Base-by-base conservation (phyloP, 2,888 invertebrate species). In the Sabatieria punctata region DNA sequence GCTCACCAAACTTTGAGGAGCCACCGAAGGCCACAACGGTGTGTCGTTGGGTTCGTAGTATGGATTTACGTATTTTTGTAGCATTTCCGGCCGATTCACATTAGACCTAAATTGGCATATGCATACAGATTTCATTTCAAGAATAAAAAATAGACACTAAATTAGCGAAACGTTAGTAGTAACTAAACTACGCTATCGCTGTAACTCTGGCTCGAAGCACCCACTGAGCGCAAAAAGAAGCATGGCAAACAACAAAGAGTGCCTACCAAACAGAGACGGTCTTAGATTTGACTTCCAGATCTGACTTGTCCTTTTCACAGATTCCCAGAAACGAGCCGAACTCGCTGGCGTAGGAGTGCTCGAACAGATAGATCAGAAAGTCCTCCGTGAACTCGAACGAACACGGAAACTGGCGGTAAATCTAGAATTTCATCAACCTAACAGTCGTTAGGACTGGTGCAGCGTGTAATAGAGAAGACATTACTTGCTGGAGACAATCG, bases 11-110 rank as follows among this genome's bases (percentile, higher is more conserved):
- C 86, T 89, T 67, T 93, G 85, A 6, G 95, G 91, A 2, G 93
- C 91, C 1, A 97, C 89, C 4, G 89, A 89, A 0, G 97, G 97
- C 95, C 95, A 97, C 58, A 95, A 82, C 2, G 89, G 83, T 51
- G 74, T 73, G 23, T 79, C 78, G 67, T 93, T 89, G 19, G 93
- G 93, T 57, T 93, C 89, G 66, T 97, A 97, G 52, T 93, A 69
- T 0, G 89, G 85, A 73, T 93, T 95, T 61, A 93, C 74, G 65
- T 82, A 78, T 2, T 77, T 75, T 41, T 80, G 78, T 49, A 95
- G 69, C 38, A 85, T 77, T 59, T 86, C 85, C 0, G 88, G 88
- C n/a, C n/a, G n/a, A n/a, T n/a, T n/a, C n/a, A n/a, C n/a, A n/a
- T n/a, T n/a, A n/a, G n/a, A n/a, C n/a, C n/a, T n/a, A n/a, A n/a